phyloP scores from a whole-genome alignment of 2,888 invertebrate genomes.

The Acanthosepion pharaonis region DNA sequence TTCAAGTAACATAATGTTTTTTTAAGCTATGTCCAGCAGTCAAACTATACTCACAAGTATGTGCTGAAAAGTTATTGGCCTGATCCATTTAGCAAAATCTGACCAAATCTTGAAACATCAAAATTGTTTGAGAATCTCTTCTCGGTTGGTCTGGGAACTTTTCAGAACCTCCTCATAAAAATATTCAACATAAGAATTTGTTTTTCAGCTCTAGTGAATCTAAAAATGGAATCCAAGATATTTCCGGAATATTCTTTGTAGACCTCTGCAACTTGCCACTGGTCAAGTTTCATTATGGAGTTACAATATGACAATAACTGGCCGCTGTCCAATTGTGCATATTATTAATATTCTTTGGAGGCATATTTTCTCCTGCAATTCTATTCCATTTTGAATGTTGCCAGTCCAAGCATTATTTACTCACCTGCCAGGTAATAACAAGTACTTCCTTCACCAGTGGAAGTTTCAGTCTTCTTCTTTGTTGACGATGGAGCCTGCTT shows the following conservation, averaged over 20 bases:
- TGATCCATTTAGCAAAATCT: too few species aligned
- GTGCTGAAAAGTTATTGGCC: too few species aligned
- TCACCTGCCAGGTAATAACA: neutral
- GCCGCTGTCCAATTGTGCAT: conserved; percentile 2
- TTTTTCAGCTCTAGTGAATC: conserved; percentile 17
- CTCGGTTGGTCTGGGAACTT: too few species aligned
- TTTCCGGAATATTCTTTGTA: neutral
- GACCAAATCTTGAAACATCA: too few species aligned
- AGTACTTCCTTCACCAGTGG: neutral
- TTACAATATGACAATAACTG: neutral
- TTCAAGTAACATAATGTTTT: too few species aligned
- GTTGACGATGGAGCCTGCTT: too few species aligned
- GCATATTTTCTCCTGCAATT: neutral
- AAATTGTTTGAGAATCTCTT: too few species aligned
- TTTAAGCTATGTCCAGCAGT: too few species aligned
- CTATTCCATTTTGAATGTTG: neutral
- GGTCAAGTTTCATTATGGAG: neutral
- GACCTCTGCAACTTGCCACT: neutral
- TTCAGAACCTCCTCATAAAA: neutral
- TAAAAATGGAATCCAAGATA: conserved; percentile 18
- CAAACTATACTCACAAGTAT: too few species aligned
- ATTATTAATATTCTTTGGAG: conserved; percentile 33
- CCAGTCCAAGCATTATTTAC: neutral
- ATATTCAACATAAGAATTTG: neutral
- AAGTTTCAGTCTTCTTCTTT: neutral